Evolutionary conservation across 2,888 invertebrate genomes (phyloP).

Genomic region (Drosophila monieri): DNA sequence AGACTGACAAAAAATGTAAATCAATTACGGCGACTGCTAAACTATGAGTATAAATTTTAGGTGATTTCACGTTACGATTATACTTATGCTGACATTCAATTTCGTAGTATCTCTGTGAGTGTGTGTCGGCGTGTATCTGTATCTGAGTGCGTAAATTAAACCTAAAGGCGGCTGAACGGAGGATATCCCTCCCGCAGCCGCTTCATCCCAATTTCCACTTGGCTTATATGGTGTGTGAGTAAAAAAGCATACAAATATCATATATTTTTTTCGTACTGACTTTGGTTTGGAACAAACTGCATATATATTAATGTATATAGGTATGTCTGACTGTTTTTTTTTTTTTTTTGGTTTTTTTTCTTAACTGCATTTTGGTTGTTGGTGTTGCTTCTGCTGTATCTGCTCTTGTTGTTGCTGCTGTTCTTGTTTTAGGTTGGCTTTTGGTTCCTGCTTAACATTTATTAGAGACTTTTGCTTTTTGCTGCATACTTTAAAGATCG

Average conservation of each 20-base stretch:
- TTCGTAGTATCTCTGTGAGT: slow-evolving; percentile 31
- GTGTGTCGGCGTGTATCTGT: slow-evolving; percentile 22
- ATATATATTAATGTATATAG: slow-evolving; percentile 45
- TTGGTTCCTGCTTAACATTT: slow-evolving; percentile 68
- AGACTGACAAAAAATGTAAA: slow-evolving; percentile 58
- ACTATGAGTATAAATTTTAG: slow-evolving; percentile 73
- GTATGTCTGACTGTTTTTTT: slow-evolving; percentile 34
- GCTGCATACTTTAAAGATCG: slow-evolving; percentile 38
- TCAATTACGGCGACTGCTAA: slow-evolving; percentile 79
- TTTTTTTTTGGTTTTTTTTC: slow-evolving; percentile 14
- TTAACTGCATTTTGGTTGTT: slow-evolving; percentile 34
- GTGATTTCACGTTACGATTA: slow-evolving; percentile 56
- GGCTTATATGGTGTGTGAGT: slow-evolving; percentile 56
- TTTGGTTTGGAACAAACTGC: slow-evolving; percentile 53
- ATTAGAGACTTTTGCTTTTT: slow-evolving; percentile 40
- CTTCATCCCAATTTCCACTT: slow-evolving; percentile 34
- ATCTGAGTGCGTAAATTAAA: slow-evolving; percentile 59
- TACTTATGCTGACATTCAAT: slow-evolving; percentile 66
- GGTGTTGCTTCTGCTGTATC: slow-evolving; percentile 37
- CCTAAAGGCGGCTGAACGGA: slow-evolving; percentile 56
- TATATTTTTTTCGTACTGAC: slow-evolving; percentile 47
- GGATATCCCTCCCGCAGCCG: slow-evolving; percentile 15
- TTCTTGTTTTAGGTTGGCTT: slow-evolving; percentile 56
- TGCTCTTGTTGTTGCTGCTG: slow-evolving; percentile 47
- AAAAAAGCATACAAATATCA: slow-evolving; percentile 76